Conservation (phyloP, 2,113 vertebrate species). For the Larimichthys polyactis region DNA sequence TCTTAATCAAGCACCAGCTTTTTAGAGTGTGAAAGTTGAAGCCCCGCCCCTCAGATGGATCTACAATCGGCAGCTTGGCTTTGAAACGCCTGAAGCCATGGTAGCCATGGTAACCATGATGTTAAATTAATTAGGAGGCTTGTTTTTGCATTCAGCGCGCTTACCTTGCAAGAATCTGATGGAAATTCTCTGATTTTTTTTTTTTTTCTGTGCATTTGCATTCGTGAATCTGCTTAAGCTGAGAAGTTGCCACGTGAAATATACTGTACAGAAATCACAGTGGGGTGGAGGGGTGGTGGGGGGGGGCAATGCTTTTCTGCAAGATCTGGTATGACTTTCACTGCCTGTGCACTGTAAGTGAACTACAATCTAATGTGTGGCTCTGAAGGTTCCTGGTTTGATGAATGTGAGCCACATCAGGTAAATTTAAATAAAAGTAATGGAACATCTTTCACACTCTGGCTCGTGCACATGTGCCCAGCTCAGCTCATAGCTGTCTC, state of each 20-base stretch:
- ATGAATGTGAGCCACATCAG: slow-evolving; percentile 55
- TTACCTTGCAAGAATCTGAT: slow-evolving; percentile 15
- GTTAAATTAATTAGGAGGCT: slow-evolving; percentile 5
- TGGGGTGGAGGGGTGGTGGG: not conserved
- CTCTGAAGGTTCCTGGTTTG: slow-evolving; percentile 63
- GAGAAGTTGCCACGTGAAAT: not conserved
- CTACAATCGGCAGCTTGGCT: slow-evolving; percentile 59
- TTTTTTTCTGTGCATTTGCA: slow-evolving; percentile 51
- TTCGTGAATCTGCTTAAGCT: slow-evolving; percentile 11
- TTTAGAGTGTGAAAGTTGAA: slow-evolving; percentile 88
- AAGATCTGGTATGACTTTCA: slow-evolving; percentile 53
- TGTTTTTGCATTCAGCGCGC: not conserved
- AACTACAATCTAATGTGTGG: slow-evolving; percentile 60
- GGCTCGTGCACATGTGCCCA: slow-evolving; percentile 67
- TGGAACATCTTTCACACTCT: slow-evolving; percentile 92
- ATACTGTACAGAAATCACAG: slow-evolving; percentile 6
- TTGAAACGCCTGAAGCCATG: slow-evolving; percentile 44
- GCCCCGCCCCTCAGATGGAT: slow-evolving; percentile 69
- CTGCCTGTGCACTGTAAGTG: slow-evolving; percentile 58
- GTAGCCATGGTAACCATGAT: slow-evolving; percentile 24
- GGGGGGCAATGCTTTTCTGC: slow-evolving; percentile 45
- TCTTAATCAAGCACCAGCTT: slow-evolving; percentile 78
- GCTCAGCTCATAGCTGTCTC: slow-evolving; percentile 67
- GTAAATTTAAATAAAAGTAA: slow-evolving; percentile 78
- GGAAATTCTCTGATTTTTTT: slow-evolving; percentile 29